Percentiles rank a stretch among this genome's conserved stretches.
Evolutionary conservation across 2,797 vertebrate genomes (phyloP).

Genomic region (Gymnocypris eckloni): DNA sequence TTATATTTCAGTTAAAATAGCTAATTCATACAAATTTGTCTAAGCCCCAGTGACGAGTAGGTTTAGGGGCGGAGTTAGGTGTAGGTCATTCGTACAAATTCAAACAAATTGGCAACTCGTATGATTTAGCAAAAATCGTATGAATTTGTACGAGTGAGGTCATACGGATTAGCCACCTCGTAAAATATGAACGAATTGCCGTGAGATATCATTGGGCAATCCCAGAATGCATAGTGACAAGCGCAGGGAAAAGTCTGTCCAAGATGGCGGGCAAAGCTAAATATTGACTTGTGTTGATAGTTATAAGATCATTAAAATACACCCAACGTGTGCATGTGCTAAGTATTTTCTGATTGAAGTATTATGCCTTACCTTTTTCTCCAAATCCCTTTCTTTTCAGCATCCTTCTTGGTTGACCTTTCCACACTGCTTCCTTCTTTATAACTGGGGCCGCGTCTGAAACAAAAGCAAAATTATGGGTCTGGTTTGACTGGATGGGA

Average conservation of each 20-base stretch:
- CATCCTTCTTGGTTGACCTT: slow-evolving; percentile 72
- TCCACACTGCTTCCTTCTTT: slow-evolving; percentile 76
- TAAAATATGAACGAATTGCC: too few relatives aligned
- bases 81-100: too few relatives aligned
- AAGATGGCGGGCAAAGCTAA: neutral
- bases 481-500: slow-evolving; percentile 81
- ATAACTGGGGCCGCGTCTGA: slow-evolving; percentile 83
- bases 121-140: too few relatives aligned
- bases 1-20: too few relatives aligned
- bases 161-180: too few relatives aligned
- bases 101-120: too few relatives aligned
- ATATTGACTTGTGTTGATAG: neutral
- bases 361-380: slow-evolving; percentile 33
- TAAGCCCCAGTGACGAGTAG: too few relatives aligned
- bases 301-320: neutral
- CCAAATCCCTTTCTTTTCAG: slow-evolving; percentile 55
- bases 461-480: slow-evolving; percentile 88
- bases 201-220: neutral
- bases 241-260: neutral
- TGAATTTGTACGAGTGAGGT: too few relatives aligned
- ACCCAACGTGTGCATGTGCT: neutral
- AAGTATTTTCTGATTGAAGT: neutral
- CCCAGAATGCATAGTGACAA: neutral
- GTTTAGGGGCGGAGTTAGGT: too few relatives aligned
- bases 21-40: too few relatives aligned